Evolutionary conservation across 2,113 vertebrate species (phyloP).

Genomic region (Tachysurus vachellii): DNA sequence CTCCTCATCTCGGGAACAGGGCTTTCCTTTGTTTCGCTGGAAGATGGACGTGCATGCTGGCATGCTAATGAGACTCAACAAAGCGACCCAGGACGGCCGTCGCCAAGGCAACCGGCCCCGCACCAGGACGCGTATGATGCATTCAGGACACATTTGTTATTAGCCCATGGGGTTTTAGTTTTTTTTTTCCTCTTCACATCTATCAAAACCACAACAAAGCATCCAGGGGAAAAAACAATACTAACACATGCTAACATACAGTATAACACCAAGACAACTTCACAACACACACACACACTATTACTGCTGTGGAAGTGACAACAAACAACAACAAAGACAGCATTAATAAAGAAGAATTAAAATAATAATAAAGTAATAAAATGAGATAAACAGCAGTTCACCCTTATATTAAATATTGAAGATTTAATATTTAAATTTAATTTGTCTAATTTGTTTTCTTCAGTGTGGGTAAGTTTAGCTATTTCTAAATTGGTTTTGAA

Average conservation of each 20-base stretch:
- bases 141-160: conserved; percentile 51
- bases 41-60: conserved; percentile 67
- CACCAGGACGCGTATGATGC: conserved; percentile 61
- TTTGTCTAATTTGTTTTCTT: neutral
- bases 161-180: neutral
- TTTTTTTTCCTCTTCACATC: neutral
- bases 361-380: too few species aligned
- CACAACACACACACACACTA: neutral
- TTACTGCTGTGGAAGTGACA: neutral
- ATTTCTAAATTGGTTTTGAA: neutral
- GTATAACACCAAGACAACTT: neutral
- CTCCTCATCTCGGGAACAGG: conserved; percentile 64
- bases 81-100: conserved; percentile 67
- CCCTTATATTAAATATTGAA: too few species aligned
- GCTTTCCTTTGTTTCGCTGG: conserved; percentile 70
- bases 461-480: neutral
- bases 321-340: neutral
- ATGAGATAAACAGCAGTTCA: neutral
- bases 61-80: conserved; percentile 70
- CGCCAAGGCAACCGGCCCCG: conserved; percentile 71
- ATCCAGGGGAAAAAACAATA: neutral
- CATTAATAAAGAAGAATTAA: neutral
- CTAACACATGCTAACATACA: neutral
- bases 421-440: too few species aligned
- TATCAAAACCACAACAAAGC: neutral